Base-by-base conservation (phyloP, 2,797 vertebrate species). In the Argyrosomus regius region DNA sequence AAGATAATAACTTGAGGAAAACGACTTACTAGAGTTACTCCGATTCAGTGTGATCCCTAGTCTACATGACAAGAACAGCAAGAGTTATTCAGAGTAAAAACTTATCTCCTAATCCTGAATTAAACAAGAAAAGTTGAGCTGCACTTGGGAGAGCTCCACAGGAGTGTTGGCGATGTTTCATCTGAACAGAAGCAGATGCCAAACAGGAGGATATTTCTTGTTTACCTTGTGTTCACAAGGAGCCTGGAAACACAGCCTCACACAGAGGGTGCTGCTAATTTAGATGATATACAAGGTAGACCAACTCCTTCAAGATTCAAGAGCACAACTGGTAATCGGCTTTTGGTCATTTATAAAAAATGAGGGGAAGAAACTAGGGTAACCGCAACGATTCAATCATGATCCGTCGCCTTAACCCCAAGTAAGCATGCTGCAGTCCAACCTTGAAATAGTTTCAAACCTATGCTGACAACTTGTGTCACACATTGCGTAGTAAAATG, bases 101-200 rank as follows among this genome's bases (percentile, higher is more conserved):
- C 41, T 20, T 14, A 62, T 57, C 63, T 7, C 16, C 50, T n/a
- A 24, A 60, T 39, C 0, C 4, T 65, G 4, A 59, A 65, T 41
- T 45, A 16, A 53, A 68, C 13, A 61, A 57, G 41, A n/a, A 39
- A 39, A 39, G 8, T 39, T 39, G 35, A 9, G 35, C 35, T 39
- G 35, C 8, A 39, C 8, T 39, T 39, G 35, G 35, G 35, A 39
- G 35, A 39, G 52, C 39, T 68, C 62, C 20, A 41, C 26, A 18
- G 72, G 64, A 72, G 59, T 72, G n/a, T 52, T 74, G 53, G 52
- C 35, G 49, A 71, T 41, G 77, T 74, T 74, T 56, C 63, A 62
- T 60, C 45, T 84, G 78, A 78, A 78, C 70, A 83, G 69, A 82
- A 72, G 52, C 72, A 79, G 70, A 85, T 78, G 77, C 72, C 76